A percentile compares a stretch with the other conserved stretches of the same genome.
These are phyloP conservation scores for Notolabrus celidotus DNA, from an alignment of 2,797 vertebrate genomes.

Conservation along the genomic window DNA sequence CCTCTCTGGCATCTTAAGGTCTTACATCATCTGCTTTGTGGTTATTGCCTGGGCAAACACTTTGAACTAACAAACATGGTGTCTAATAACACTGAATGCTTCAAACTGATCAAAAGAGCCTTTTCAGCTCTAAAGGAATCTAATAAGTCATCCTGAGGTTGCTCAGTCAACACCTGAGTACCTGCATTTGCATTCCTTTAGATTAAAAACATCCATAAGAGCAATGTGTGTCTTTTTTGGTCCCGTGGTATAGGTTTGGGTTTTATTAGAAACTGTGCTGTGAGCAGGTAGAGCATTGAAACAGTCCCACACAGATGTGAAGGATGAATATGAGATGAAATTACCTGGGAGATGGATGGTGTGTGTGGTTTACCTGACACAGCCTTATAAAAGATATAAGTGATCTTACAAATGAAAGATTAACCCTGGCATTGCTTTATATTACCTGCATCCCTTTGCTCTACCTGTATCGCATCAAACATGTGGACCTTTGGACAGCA, in stretches of 20 bases:
- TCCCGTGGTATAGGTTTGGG: slow-evolving; percentile 45
- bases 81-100: background rate
- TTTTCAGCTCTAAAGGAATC: background rate
- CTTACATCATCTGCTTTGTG: slow-evolving; percentile 16
- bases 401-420: slow-evolving; percentile 64
- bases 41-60: slow-evolving; percentile 5
- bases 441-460: slow-evolving; percentile 23
- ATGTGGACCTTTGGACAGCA: slow-evolving; percentile 10
- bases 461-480: slow-evolving; percentile 19
- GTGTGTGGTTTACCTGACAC: slow-evolving; percentile 54
- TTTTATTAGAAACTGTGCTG: slow-evolving; percentile 66
- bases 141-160: slow-evolving; percentile 10
- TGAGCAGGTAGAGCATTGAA: slow-evolving; percentile 37
- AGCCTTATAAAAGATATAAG: slow-evolving; percentile 65
- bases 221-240: slow-evolving; percentile 36
- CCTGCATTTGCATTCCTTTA: slow-evolving; percentile 63
- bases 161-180: slow-evolving; percentile 25
- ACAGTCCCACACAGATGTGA: slow-evolving; percentile 42
- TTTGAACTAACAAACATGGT: background rate
- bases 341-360: slow-evolving; percentile 70
- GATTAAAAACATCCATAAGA: slow-evolving; percentile 68
- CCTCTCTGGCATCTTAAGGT: slow-evolving; percentile 1
- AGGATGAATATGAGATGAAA: slow-evolving; percentile 60
- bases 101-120: background rate
- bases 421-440: slow-evolving; percentile 38